Evolutionary conservation across 64 coral and sea anemone species (phyloP).

Genomic region (Stylophora pistillata): DNA sequence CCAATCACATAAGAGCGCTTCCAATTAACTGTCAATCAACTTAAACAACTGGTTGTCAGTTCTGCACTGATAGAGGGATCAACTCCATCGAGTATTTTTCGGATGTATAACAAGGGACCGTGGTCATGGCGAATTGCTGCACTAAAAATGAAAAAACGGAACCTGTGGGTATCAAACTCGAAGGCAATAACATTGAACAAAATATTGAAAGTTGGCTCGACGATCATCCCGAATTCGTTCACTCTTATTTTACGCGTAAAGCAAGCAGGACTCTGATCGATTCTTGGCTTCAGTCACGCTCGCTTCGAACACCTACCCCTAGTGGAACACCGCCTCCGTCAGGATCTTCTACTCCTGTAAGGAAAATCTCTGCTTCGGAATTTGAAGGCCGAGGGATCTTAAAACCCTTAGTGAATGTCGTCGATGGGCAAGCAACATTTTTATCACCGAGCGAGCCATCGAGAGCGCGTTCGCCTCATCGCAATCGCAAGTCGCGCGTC

Average conservation of each 20-base stretch:
- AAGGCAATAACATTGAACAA: constrained; percentile 78
- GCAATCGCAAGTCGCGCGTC: constrained; percentile 92
- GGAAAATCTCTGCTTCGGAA: constrained; percentile 99
- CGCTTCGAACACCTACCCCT: constrained; percentile 78
- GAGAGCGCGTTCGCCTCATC: constrained; percentile 65
- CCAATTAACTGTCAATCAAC: constrained; percentile 97
- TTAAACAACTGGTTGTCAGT: constrained; percentile 98
- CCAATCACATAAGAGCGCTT: constrained; percentile 61
- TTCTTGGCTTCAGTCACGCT: constrained; percentile 90
- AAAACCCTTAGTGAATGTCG: constrained; percentile 94
- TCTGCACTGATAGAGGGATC: constrained; percentile 30
- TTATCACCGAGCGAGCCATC: constrained; percentile 85
- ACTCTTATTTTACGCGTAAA: constrained; percentile 98
- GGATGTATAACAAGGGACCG: constrained; percentile 40
- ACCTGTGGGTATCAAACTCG: constrained; percentile 72
- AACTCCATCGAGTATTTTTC: constrained; percentile 46
- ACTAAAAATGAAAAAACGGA: constrained; percentile 92
- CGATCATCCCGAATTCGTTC: constrained; percentile 98
- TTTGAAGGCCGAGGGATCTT: constrained; percentile 97
- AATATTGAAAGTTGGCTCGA: constrained; percentile 92
- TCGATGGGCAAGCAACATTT: constrained; percentile 98
- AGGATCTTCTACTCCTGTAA: constrained; percentile 89
- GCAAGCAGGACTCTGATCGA: constrained; percentile 90
- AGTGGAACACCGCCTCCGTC: constrained; percentile 95
- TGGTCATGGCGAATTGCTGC: constrained; percentile 89